Percentiles rank a stretch among this genome's conserved stretches.
phyloP scores from a whole-genome alignment of 2,888 invertebrate genomes.

The Eulithis testata region DNA sequence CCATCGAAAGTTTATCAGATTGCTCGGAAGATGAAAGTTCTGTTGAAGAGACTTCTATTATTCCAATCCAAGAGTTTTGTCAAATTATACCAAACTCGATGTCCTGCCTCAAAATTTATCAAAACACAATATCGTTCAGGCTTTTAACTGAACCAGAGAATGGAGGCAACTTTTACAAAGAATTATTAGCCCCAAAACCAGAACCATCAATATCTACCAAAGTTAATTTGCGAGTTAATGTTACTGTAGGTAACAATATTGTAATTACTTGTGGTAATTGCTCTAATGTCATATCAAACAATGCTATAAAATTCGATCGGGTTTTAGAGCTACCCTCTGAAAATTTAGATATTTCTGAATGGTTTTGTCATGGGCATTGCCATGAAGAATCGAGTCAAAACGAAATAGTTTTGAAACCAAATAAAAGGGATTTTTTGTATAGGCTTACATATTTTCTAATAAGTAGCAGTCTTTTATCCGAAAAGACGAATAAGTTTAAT shows the following conservation, averaged over 20 bases:
- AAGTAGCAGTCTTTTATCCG: constrained; percentile 66
- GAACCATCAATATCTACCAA: constrained; percentile 42
- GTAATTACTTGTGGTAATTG: constrained; percentile 73
- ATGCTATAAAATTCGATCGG: constrained; percentile 79
- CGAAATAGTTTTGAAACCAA: constrained; percentile 69
- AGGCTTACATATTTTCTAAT: constrained; percentile 83
- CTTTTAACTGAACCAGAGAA: constrained; percentile 76
- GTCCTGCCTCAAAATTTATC: constrained; percentile 79
- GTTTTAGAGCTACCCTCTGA: constrained; percentile 86
- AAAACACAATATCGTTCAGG: constrained; percentile 75
- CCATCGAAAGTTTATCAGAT: constrained; percentile 78
- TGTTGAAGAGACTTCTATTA: constrained; percentile 60
- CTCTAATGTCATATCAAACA: constrained; percentile 75
- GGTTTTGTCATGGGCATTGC: constrained; percentile 86
- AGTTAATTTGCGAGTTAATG: constrained; percentile 60
- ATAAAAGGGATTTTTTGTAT: constrained; percentile 83
- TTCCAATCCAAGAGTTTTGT: constrained; percentile 73
- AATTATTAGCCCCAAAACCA: constrained; percentile 55
- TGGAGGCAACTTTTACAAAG: constrained; percentile 78
- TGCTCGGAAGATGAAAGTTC: constrained; percentile 70
- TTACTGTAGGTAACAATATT: constrained; percentile 57
- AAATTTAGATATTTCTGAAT: constrained; percentile 85
- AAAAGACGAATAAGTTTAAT: constrained; percentile 76
- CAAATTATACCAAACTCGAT: constrained; percentile 79
- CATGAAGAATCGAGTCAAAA: constrained; percentile 50